Base-by-base conservation (phyloP, 2,888 invertebrate genomes). In the Atrina japonica region DNA sequence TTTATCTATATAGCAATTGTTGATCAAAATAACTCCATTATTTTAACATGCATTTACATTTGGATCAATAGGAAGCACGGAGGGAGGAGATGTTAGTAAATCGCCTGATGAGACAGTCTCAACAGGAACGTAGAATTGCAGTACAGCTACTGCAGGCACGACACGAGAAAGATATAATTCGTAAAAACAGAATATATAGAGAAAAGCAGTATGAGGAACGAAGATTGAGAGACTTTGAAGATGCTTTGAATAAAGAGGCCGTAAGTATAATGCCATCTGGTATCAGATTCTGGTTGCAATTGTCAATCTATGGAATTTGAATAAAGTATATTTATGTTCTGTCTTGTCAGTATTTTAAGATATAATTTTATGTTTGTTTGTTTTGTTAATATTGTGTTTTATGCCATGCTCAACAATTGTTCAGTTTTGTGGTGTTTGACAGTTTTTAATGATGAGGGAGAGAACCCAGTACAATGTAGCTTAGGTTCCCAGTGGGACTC, bases 21-120 rank as follows among this genome's bases (percentile, higher is more conserved):
- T n/a, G n/a, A n/a, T n/a, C n/a, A n/a, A n/a, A n/a, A n/a, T n/a
- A n/a, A n/a, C n/a, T n/a, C n/a, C n/a, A n/a, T n/a, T n/a, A n/a
- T n/a, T n/a, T n/a, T n/a, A n/a, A n/a, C n/a, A n/a, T n/a, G n/a
- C n/a, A n/a, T n/a, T n/a, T n/a, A n/a, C n/a, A n/a, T n/a, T n/a
- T n/a, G n/a, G n/a, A n/a, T n/a, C n/a, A n/a, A n/a, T 66, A 90
- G 90, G 90, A 89, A 59, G 87, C 87, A 2, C 77, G 86, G 30
- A 73, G 90, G 40, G 90, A 91, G 75, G 89, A 90, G 75, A 87
- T 89, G 85, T 76, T 91, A 65, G 89, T 90, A 18, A 89, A 87
- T 66, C 77, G 89, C 3, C 77, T 91, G 77, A 88, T 91, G 88
- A 77, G 90, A 58, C 90, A 90, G 76, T 89, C 90, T 1, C 90